Base-by-base conservation (phyloP, 2,113 vertebrate genomes). In the Gobius niger region DNA sequence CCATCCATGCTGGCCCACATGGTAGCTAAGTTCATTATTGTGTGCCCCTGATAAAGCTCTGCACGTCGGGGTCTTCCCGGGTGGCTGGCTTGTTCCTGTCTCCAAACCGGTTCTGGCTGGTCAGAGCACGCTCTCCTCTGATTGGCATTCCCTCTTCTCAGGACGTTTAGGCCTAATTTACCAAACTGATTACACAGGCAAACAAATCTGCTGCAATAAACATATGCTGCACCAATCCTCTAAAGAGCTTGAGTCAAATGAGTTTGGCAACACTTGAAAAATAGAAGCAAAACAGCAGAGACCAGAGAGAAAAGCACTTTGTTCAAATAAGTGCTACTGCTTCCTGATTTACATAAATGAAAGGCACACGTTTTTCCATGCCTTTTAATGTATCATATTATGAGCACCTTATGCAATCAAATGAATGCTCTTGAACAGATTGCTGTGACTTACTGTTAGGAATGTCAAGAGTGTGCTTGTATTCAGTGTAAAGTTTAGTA, bases 21-120 rank as follows among this genome's bases (percentile, higher is more conserved):
- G 74, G 67, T 78, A 34, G 87, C 90, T 89, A 88, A 88, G 79
- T 90, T 89, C 73, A 87, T 89, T 87, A 88, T 82, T 85, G 89
- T 70, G 57, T 74, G 75, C 75, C 57, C 60, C 71, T 82, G 89
- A 92, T 92, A 92, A 90, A 85, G 74, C 69, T 46, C 52, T 7
- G 69, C 74, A 78, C 70, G 49, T 84, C 16, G 9, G 19, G 72
- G 75, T 16, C 72, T 81, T 77, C 78, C 41, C 49, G 42, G 9
- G 52, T 69, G 24, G 3, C 50, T 52, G 14, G 61, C 50, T 52
- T 14, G 56, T 63, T 65, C 56, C 59, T 11, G 59, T 19, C 59
- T 67, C 9, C n/a, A 74, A 88, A 76, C 81, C 7, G 61, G 74
- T 82, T 75, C 59, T 19, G 65, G 70, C 74, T 68, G 67, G 78